Evolutionary conservation across 2,113 vertebrate species (phyloP).

Genomic region (Leucosticte australis): DNA sequence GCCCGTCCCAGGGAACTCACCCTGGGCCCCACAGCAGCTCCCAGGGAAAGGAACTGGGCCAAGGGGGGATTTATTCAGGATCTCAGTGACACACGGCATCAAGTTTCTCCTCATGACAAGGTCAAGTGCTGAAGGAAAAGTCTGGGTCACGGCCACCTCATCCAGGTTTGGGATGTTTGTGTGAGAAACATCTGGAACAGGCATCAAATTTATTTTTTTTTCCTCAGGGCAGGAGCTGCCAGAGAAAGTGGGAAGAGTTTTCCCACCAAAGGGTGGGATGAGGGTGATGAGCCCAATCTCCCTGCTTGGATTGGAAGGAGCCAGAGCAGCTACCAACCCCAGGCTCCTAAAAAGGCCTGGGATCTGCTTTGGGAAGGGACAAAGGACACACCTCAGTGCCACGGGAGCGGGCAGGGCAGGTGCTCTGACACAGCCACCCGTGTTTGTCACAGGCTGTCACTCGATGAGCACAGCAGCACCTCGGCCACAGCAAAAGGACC

Average conservation of each 20-base stretch:
- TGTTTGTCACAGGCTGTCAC: not conserved
- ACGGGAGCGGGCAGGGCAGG: fast-evolving
- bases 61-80: not conserved
- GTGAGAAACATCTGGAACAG: not conserved
- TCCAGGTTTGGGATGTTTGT: no score
- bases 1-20: not conserved
- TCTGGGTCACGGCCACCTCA: fast-evolving
- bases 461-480: fast-evolving
- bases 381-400: fast-evolving
- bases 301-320: not conserved
- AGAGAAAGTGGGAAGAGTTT: not conserved
- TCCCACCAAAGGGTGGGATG: not conserved
- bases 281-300: not conserved
- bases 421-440: fast-evolving
- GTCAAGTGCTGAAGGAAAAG: not conserved
- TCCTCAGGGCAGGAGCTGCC: not conserved
- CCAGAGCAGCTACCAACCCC: no score
- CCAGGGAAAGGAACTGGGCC: not conserved
- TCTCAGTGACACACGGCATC: not conserved
- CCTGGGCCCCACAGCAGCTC: not conserved
- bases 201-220: not conserved
- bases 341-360: not conserved
- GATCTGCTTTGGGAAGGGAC: not conserved
- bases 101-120: not conserved
- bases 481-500: no score